Evolutionary conservation across 2,797 vertebrate species (phyloP), one percentile per base, ranked within the genome.

Genomic region (Myotis findleyi): DNA sequence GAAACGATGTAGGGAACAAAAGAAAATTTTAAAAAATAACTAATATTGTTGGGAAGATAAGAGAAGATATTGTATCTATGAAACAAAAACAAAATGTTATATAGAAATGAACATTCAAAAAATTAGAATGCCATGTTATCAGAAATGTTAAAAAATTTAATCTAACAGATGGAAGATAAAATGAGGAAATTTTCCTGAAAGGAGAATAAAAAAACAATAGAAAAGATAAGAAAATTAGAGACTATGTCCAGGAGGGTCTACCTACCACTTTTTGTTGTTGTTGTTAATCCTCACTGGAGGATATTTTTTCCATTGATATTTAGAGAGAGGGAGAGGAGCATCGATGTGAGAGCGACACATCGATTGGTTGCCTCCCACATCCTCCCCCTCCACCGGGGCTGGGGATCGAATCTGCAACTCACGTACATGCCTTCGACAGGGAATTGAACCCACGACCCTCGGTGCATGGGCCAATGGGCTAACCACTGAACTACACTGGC

Each of bases 121-220:
- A 73, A 18, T 18, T 25, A 38, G 21, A 73, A 62, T 53, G 6
- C 5, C 7, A 27, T 57, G 51, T 20, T 69, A 68, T 68, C 77
- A 77, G 25, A 87, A 17, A 30, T 93, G 36, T 55, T 49, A 0
- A 30, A 59, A 93, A 90, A 64, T 71, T 6, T 14, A 69, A 6
- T 33, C 13, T 17, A 57, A 90, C 27, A 10, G 11, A 10, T 80
- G 36, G 27, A 95, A 75, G 36, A 72, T 72, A 87, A 90, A 71
- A 86, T 3, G 55, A 87, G 72, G 69, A 91, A 71, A 89, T 82
- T 77, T 94, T 41, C 27, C 44, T 81, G 23, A 71, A 71, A 93
- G 72, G 38, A 55, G 20, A 80, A 87, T 66, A 6, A 87, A 87
- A 91, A 88, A 77, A 92, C 30, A 66, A 51, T 3, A 76, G 27